These are phyloP conservation scores for Misgurnus anguillicaudatus DNA, from an alignment of 2,113 vertebrate species.

Conservation along the genomic window DNA sequence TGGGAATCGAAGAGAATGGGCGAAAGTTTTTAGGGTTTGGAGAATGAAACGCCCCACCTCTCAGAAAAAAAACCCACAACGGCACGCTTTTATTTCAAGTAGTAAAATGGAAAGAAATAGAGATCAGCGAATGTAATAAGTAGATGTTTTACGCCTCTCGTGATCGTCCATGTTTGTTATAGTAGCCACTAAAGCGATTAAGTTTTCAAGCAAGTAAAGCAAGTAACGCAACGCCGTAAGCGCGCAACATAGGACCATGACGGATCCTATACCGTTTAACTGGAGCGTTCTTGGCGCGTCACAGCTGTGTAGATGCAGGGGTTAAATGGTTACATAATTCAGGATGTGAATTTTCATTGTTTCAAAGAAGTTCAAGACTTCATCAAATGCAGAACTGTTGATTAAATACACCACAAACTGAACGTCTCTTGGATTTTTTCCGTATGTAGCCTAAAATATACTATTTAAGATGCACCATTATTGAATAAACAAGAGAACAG, in stretches of 20 bases:
- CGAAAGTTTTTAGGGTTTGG: slow-evolving; percentile 67
- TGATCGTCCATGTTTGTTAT: slow-evolving; percentile 11
- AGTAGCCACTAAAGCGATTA: neutral
- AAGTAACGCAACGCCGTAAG: neutral
- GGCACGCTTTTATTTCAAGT: slow-evolving; percentile 54
- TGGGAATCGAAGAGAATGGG: slow-evolving; percentile 55
- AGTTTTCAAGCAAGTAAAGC: neutral
- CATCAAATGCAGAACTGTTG: neutral
- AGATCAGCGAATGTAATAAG: neutral
- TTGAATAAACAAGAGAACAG: too few species aligned
- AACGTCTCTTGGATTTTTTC: neutral
- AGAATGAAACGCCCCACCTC: slow-evolving; percentile 75
- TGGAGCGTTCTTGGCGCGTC: neutral
- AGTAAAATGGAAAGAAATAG: slow-evolving; percentile 56
- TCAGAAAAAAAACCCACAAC: slow-evolving; percentile 64
- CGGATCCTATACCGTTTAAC: neutral
- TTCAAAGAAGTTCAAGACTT: neutral
- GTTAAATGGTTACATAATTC: slow-evolving; percentile 27
- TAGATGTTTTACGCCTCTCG: neutral
- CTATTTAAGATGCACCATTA: too few species aligned
- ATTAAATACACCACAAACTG: too few species aligned
- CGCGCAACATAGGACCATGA: too few species aligned
- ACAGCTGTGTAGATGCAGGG: neutral
- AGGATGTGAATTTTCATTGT: slow-evolving; percentile 7
- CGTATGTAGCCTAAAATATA: too few species aligned